Evolutionary conservation across 2,113 vertebrate genomes (phyloP), one percentile per base, ranked within the genome.

Genomic region (Pygoscelis adeliae): DNA sequence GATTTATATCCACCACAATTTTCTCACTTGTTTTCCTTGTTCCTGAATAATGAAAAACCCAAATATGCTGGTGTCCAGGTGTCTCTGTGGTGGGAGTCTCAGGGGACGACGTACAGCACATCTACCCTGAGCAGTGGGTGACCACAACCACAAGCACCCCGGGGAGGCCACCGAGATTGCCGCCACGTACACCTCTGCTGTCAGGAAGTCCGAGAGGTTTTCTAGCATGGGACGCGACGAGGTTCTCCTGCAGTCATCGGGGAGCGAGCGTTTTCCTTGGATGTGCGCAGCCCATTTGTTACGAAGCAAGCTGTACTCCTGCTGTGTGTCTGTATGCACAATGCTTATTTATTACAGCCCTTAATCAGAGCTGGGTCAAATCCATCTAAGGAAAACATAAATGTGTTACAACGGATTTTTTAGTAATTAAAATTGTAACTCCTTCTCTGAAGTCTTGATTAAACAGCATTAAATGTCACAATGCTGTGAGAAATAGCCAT

Each of bases 371-470:
- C 34, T 56, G 74, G 47, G 82, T 66, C 87, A 90, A 67, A 85
- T 71, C 26, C 32, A 66, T 67, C 82, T 80, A 88, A 95, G 62
- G 87, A 91, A 96, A 94, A 91, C 36, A 71, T 36, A 44, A 70
- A 78, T 30, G 26, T 71, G 23, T 42, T 47, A 78, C 32, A 81
- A 49, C 63, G 49, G 83, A 3, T 23, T 88, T 84, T 95, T 86
- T 49, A 65, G 38, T 84, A 93, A 95, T 93, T 95, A 71, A 80
- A 91, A 72, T 83, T 67, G 44, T 59, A 80, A 72, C 34, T 95
- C 32, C 73, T 96, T 63, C 81, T 85, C 96, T 89, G 84, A 83
- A 94, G 55, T 91, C 67, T 73, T 70, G 62, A 90, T 96, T 96
- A 79, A 77, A 73, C 6, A 47, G 59, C 16, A 50, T 52, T 89